Conservation (phyloP, 2,888 invertebrate species). For the Osedax frankpressi region DNA sequence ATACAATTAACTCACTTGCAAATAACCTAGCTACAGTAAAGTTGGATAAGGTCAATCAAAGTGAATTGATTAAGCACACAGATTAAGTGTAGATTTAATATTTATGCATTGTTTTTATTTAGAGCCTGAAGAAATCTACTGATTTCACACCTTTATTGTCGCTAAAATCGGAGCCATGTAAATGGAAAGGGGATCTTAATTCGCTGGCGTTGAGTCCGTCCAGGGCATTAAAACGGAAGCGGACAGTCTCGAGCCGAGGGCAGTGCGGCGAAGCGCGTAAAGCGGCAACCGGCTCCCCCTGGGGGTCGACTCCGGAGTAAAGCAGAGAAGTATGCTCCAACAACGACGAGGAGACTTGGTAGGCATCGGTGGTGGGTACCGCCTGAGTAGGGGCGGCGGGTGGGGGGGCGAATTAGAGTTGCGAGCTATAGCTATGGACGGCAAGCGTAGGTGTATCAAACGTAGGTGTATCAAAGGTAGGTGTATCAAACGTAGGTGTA, state of each 20-base stretch:
- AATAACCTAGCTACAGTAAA: neutral
- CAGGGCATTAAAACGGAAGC: slow-evolving; percentile 73
- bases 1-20: neutral
- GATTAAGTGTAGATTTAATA: too few relatives aligned
- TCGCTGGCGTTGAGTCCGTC: slow-evolving; percentile 81
- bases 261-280: slow-evolving; percentile 51
- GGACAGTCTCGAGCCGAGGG: slow-evolving; percentile 70
- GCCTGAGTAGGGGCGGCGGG: neutral
- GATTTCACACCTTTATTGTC: slow-evolving; percentile 57
- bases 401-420: too few relatives aligned
- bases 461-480: too few relatives aligned
- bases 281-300: slow-evolving; percentile 36
- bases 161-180: slow-evolving; percentile 68
- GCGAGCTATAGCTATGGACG: too few relatives aligned
- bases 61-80: too few relatives aligned
- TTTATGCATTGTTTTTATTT: too few relatives aligned
- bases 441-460: too few relatives aligned
- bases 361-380: slow-evolving; percentile 57
- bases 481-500: too few relatives aligned
- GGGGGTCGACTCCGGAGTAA: slow-evolving; percentile 50
- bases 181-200: slow-evolving; percentile 65
- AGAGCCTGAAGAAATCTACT: too few relatives aligned
- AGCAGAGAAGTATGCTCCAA: slow-evolving; percentile 60
- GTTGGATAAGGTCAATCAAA: too few relatives aligned
- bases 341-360: slow-evolving; percentile 64